These are phyloP conservation scores for Hippopotamyrus pictus DNA, from an alignment of 2,797 vertebrate species.

Conservation along the genomic window DNA sequence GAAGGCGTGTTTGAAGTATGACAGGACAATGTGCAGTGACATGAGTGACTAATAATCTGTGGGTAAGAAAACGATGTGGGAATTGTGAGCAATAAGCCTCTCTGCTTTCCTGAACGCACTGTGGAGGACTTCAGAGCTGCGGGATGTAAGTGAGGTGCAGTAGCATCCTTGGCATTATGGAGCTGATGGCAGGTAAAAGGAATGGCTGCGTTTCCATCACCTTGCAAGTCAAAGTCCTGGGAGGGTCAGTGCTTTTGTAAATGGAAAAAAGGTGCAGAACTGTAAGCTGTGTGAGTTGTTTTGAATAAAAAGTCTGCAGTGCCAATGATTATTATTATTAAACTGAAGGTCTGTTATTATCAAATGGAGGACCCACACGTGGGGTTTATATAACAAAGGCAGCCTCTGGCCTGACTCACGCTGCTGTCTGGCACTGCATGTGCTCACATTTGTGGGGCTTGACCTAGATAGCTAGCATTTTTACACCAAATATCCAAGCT, in stretches of 20 bases:
- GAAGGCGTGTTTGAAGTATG: background rate
- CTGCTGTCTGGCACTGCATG: background rate
- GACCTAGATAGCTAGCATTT: background rate
- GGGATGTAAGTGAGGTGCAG: background rate
- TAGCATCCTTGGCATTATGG: background rate
- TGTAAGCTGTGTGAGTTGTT: background rate
- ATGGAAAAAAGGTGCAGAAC: background rate
- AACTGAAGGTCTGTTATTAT: background rate
- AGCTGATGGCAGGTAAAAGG: background rate
- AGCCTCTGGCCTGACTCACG: background rate
- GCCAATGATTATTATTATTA: slow-evolving; percentile 2
- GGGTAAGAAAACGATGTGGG: background rate
- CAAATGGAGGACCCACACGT: background rate
- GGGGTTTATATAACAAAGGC: background rate
- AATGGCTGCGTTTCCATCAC: background rate
- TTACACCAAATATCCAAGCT: background rate
- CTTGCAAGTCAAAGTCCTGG: background rate
- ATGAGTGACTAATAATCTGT: background rate
- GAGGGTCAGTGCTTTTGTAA: background rate
- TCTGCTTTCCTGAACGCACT: background rate
- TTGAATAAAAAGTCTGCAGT: background rate
- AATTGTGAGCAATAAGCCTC: background rate
- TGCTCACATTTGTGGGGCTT: background rate
- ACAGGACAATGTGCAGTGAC: background rate
- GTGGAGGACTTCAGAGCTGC: background rate